Evolutionary conservation across 2,888 invertebrate genomes (phyloP), one percentile per base, ranked within the genome.

Genomic region (Cataglyphis livida): DNA sequence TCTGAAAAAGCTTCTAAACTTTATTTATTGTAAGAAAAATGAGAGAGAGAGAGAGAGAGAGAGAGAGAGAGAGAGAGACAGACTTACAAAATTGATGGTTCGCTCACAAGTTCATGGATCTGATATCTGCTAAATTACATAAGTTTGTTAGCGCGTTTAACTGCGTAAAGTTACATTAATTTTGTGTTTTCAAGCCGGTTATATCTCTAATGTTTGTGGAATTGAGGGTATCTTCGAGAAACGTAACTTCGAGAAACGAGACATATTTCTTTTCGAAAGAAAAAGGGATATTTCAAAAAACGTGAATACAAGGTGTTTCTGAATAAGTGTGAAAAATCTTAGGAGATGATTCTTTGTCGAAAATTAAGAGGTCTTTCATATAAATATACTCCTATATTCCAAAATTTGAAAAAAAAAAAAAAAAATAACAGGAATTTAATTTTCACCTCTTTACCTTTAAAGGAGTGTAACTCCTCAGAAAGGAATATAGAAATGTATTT

Each of bases 91-190:
- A n/a, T 38, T 41, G 59, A 57, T 32, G 7, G 21, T 35, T 54
- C 7, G 71, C 15, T 38, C n/a, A 6, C 12, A 32, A 35, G 35
- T 54, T 54, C 15, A 35, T 38, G 25, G 9, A 25, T 57, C 28
- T 71, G 38, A 12, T 18, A 15, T 71, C 59, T 18, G 38, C 6
- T 71, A 21, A 71, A 71, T 54, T 54, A 21, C 51, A 12, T 32
- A 51, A 32, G 51, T 57, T 21, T 18, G 10, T 57, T 71, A 54
- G 21, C 38, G 18, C 28, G 25, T 41, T 25, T 12, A 71, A 38
- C 21, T 7, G 10, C 44, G 41, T 25, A 28, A 57, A 71, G 18
- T 54, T 57, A 25, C 25, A 57, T 61, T 61, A 73, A 73, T 59
- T 73, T 57, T 71, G 21, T 12, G 25, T 6, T 9, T 44, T 3